Base-by-base conservation (phyloP, 2,113 vertebrate species). In the Percina caprodes region DNA sequence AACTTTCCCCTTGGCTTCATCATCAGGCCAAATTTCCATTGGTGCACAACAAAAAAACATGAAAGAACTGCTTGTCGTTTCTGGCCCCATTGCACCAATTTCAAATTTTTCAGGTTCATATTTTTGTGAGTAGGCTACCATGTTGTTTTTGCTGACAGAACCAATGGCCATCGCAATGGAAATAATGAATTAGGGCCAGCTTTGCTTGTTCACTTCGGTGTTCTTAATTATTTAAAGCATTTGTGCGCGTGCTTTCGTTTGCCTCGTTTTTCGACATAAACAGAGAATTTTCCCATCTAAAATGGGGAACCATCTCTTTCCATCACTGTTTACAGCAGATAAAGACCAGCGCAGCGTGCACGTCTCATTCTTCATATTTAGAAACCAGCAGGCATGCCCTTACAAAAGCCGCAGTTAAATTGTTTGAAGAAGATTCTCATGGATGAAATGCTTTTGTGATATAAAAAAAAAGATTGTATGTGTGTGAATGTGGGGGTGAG, bases 391-490 rank as follows among this genome's bases (percentile, higher is more conserved):
- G 66, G 54, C 26, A 23, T 39, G 72, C 65, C 54, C 69, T n/a
- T 46, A 85, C 73, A 66, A 70, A 88, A 66, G 52, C 52, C 0
- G 35, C 82, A 69, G 15, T 42, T 46, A 69, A 51, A 72, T 45
- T 84, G 74, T 82, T 84, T 84, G 78, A 46, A 54, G 61, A 77
- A 52, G 66, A 42, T 33, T 66, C 46, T 77, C 42, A 56, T 56
- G 48, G 55, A 71, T 76, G 18, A 76, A 79, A 76, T 72, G 39
- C 55, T 51, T 79, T 83, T 72, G 54, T 75, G 59, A 54, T 60
- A 15, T 33, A 49, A 77, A 54, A 77, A 30, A 30, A 30, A 56
- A 46, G 18, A 55, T 23, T 68, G 68, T 51, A 45, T 66, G 30
- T 51, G 52, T 66, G 30, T 51, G n/a, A 42, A 14, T 35, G 49